phyloP scores from a whole-genome alignment of 1,140 invertebrate genomes.

The Caenorhabditis inopinata region DNA sequence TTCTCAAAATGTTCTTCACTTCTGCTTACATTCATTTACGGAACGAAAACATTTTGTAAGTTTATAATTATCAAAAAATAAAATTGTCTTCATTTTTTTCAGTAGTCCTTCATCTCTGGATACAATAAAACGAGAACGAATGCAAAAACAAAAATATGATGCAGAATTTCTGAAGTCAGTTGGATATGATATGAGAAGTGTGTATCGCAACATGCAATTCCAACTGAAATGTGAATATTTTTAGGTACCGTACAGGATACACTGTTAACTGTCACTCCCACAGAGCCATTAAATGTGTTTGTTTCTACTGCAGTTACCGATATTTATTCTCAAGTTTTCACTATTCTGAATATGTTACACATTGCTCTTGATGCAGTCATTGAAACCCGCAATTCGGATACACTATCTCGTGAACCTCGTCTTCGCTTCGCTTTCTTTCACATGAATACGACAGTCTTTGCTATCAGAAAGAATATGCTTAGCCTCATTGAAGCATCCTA shows the following conservation, averaged over 20 bases:
- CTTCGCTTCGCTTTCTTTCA: conserved; percentile 18
- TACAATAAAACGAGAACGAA: background rate
- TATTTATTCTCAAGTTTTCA: conserved; percentile 3
- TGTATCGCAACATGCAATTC: background rate
- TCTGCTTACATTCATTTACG: conserved; percentile 1
- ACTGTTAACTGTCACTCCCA: background rate
- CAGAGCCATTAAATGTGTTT: background rate
- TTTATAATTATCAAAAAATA: too few relatives aligned
- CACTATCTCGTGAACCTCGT: background rate
- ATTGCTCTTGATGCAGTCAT: background rate
- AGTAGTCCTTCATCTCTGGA: background rate
- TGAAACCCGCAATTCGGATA: background rate
- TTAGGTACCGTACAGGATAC: background rate
- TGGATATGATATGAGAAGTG: background rate
- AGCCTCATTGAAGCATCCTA: background rate
- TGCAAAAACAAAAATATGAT: background rate
- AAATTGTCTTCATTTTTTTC: background rate
- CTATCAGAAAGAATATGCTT: background rate
- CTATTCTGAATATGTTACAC: background rate
- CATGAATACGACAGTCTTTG: background rate
- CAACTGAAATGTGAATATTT: background rate
- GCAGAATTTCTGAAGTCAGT: background rate
- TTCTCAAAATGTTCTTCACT: background rate
- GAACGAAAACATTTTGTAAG: background rate
- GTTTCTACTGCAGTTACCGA: background rate